Percentiles rank a stretch among this genome's conserved stretches.
phyloP scores from a whole-genome alignment of 2,113 vertebrate genomes.

The Ciconia stormi region DNA sequence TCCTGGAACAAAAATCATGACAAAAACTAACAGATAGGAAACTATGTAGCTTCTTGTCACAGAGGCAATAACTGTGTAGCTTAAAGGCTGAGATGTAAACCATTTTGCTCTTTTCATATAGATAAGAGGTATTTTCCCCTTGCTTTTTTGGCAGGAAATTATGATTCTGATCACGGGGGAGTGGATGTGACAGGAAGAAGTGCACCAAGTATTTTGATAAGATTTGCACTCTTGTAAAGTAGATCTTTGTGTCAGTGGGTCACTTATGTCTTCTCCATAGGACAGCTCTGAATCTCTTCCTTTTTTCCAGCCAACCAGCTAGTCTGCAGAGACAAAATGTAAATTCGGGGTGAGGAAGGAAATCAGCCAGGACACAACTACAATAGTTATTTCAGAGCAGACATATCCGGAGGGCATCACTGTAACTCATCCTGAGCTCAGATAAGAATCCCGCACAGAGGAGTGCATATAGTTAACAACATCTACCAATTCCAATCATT shows the following conservation, averaged over 20 bases:
- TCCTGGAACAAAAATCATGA: neutral
- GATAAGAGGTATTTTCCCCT: neutral
- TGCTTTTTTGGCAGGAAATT: neutral
- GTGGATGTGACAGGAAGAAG: neutral
- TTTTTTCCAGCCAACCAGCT: neutral
- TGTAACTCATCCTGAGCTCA: neutral
- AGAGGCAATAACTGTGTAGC: neutral
- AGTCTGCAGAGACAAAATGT: neutral
- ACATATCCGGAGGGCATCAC: neutral
- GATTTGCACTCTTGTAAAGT: neutral
- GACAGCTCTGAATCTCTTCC: neutral
- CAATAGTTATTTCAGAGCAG: neutral
- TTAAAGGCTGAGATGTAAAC: neutral
- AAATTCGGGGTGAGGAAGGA: neutral
- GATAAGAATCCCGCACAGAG: neutral
- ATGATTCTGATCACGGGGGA: fast-evolving
- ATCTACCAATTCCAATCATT: neutral
- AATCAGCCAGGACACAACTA: neutral
- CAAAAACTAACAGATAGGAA: neutral
- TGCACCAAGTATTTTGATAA: neutral
- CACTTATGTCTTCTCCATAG: neutral
- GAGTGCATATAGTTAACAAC: neutral
- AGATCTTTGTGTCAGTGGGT: neutral
- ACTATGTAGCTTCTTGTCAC: neutral
- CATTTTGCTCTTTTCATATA: neutral